Base-by-base conservation (phyloP, 2,113 vertebrate species). In the Promerops cafer region DNA sequence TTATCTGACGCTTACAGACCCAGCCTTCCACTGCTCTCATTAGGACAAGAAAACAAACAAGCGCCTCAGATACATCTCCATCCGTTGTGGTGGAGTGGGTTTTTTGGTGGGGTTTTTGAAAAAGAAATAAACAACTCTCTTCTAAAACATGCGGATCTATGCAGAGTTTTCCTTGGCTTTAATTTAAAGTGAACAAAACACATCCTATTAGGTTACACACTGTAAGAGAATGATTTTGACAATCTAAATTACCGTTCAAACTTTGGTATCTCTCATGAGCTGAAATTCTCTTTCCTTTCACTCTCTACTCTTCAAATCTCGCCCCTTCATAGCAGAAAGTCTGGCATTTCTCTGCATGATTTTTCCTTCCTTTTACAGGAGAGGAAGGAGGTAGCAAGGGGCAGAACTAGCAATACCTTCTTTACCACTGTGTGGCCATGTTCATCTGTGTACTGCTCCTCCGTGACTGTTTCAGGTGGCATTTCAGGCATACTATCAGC, bases 361-460 rank as follows among this genome's bases (percentile, higher is more conserved):
- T 65, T 56, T 30, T 49, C 26, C n/a, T 71, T 54, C 74, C 47
- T 88, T 69, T 60, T 69, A 13, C 8, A 82, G 24, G 28, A 40
- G 5, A 72, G 9, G 37, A 91, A 56, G 74, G 91, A 85, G 65
- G 50, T 18, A 65, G 40, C 40, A 83, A 71, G 71, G 50, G 80
- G 50, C 37, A 52, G 12, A 54, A 35, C 16, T 68, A 76, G 56
- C 45, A 92, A 86, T 98, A 99, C 99, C 98, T 99, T 99, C 97
- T 98, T 99, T 18, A 99, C 98, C 26, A 99, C 99, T 16, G 98
- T 98, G 97, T 99, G 99, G 47, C 99, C 99, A 3, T 99, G 98
- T 83, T 99, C 99, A 49, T 99, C 99, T 5, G 97, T 98, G 59
- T 99, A 99, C 69, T 99, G 98, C 97, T 99, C 99, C 72, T 99